phyloP scores from a whole-genome alignment of 2,113 vertebrate species.

The Cyprinodon variegatus region DNA sequence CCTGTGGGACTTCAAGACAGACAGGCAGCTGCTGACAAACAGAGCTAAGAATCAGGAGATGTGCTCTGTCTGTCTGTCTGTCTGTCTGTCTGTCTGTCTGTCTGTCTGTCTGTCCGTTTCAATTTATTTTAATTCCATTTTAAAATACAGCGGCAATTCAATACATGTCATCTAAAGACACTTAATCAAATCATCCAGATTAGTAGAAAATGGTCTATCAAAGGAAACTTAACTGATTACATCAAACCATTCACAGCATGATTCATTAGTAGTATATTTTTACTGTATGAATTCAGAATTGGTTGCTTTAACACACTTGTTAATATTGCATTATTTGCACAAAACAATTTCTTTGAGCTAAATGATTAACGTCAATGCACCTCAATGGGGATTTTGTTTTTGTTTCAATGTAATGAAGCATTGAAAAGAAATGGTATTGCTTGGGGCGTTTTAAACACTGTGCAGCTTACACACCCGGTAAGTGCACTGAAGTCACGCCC shows the following conservation, averaged over 20 bases:
- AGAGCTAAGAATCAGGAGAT: neutral
- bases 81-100: neutral
- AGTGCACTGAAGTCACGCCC: slow-evolving; percentile 13
- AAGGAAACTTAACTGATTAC: too few relatives aligned
- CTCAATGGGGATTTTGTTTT: slow-evolving; percentile 22
- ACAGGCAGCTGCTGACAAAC: neutral
- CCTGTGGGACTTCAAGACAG: neutral
- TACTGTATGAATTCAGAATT: too few relatives aligned
- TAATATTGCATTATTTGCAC: neutral
- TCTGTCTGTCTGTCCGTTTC: neutral
- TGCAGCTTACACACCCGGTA: slow-evolving; percentile 18
- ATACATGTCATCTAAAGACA: too few relatives aligned
- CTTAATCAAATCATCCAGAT: too few relatives aligned
- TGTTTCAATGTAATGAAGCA: slow-evolving; percentile 43
- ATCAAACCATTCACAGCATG: too few relatives aligned
- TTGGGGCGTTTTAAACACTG: slow-evolving; percentile 31
- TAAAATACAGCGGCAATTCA: too few relatives aligned
- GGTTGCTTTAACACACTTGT: neutral
- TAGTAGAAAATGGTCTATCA: too few relatives aligned
- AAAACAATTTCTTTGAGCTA: neutral
- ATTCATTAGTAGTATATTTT: too few relatives aligned
- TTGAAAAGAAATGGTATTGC: slow-evolving; percentile 31
- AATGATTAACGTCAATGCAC: slow-evolving; percentile 4
- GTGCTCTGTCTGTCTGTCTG: neutral
- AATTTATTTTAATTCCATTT: neutral